A percentile compares a stretch with the other conserved stretches of the same genome.
phyloP scores from a whole-genome alignment of 2,113 vertebrate genomes.

The Meriones unguiculatus region DNA sequence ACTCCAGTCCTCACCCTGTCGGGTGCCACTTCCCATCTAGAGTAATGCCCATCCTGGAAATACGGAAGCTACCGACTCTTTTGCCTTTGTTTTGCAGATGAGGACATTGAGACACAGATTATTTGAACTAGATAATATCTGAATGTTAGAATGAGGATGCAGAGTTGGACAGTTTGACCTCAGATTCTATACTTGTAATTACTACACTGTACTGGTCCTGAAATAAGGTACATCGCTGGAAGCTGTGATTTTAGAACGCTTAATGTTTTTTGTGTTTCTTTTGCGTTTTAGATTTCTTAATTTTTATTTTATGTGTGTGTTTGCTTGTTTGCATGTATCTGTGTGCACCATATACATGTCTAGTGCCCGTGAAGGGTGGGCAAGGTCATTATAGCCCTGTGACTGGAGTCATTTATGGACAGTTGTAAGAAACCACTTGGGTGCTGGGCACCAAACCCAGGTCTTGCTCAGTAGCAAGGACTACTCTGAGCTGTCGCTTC shows the following conservation, averaged over 20 bases:
- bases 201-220: neutral
- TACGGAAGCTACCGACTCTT: neutral
- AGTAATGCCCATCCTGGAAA: neutral
- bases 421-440: neutral
- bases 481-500: neutral
- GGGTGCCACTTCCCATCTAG: neutral
- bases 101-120: slow-evolving; percentile 48
- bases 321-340: neutral
- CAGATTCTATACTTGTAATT: neutral
- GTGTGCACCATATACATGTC: neutral
- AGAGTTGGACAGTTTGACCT: neutral
- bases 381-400: neutral
- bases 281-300: neutral
- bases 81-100: slow-evolving; percentile 55
- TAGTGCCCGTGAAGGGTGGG: neutral
- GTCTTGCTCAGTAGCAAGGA: neutral
- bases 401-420: neutral
- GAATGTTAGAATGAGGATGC: neutral
- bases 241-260: slow-evolving; percentile 3
- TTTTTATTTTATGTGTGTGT: neutral
- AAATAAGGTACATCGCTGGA: slow-evolving; percentile 19
- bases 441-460: neutral
- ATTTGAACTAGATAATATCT: slow-evolving; percentile 30
- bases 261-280: neutral
- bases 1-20: neutral